Conservation (phyloP, 2,113 vertebrate genomes). For the Microcebus jonahi region DNA sequence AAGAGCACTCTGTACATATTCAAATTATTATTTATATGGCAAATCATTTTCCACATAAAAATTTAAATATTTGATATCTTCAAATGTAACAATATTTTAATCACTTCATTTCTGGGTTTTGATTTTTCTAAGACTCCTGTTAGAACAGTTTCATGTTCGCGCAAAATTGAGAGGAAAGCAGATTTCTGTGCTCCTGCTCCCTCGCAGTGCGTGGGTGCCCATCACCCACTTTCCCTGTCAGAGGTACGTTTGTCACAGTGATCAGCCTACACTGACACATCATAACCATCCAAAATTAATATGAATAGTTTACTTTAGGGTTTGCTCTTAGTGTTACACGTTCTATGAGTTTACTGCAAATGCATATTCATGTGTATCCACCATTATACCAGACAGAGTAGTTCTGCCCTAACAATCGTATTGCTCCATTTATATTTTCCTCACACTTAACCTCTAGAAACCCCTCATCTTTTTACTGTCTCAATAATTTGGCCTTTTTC, state of each 20-base stretch:
- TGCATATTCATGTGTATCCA: neutral
- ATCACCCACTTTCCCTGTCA: neutral
- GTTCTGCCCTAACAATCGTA: neutral
- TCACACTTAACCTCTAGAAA: neutral
- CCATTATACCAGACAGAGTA: neutral
- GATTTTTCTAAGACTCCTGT: neutral
- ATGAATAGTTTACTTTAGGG: neutral
- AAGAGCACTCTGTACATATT: neutral
- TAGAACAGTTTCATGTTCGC: neutral
- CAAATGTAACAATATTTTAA: neutral
- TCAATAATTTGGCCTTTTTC: neutral
- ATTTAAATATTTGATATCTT: neutral
- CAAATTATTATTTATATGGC: neutral
- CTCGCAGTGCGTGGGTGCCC: neutral
- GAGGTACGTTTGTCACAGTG: neutral
- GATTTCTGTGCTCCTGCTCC: neutral
- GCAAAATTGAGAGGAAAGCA: neutral
- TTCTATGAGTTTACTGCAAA: neutral
- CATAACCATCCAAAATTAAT: neutral
- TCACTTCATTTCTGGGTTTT: neutral
- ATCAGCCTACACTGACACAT: neutral
- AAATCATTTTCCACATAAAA: neutral
- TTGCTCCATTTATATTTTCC: neutral
- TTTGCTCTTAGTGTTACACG: neutral
- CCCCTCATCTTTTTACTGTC: neutral